phyloP scores from a whole-genome alignment of 64 coral and sea anemone genomes.

The Catalaphyllia jardinei region DNA sequence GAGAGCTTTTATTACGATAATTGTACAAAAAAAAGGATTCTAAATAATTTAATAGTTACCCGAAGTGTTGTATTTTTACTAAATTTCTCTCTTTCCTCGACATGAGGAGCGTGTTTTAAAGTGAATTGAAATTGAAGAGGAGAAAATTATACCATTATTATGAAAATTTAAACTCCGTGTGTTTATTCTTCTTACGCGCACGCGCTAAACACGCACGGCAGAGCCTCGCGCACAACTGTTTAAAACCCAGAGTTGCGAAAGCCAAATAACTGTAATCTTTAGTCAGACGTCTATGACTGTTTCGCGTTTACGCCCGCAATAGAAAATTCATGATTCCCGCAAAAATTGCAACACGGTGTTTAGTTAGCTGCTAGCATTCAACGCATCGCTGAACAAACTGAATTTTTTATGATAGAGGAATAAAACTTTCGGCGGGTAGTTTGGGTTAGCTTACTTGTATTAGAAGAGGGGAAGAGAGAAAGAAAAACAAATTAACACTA shows the following conservation, averaged over 20 bases:
- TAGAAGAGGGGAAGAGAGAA: not conserved
- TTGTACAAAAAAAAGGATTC: constrained; percentile 82
- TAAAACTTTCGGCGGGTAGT: constrained; percentile 35
- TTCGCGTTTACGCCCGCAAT: not conserved
- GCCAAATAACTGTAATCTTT: not conserved
- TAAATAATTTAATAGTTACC: constrained; percentile 67
- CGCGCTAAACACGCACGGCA: not conserved
- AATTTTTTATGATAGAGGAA: constrained; percentile 66
- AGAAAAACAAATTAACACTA: not conserved
- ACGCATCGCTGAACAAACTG: constrained; percentile 61
- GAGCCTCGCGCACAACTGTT: not conserved
- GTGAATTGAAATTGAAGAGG: constrained; percentile 61
- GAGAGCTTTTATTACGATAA: constrained; percentile 88
- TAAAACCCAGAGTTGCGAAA: not conserved
- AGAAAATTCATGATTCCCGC: constrained; percentile 25
- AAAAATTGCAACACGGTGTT: constrained; percentile 44
- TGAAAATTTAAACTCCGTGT: constrained; percentile 48
- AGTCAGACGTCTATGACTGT: not conserved
- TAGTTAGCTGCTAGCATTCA: constrained; percentile 38
- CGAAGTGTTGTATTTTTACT: constrained; percentile 85
- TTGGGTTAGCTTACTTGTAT: constrained; percentile 10
- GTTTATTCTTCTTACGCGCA: constrained; percentile 4
- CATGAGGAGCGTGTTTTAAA: constrained; percentile 53
- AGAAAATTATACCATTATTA: constrained; percentile 69
- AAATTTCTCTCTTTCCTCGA: constrained; percentile 55